These are phyloP conservation scores for Psammodynastes pulverulentus DNA, from an alignment of 2,113 vertebrate species.

Conservation along the genomic window DNA sequence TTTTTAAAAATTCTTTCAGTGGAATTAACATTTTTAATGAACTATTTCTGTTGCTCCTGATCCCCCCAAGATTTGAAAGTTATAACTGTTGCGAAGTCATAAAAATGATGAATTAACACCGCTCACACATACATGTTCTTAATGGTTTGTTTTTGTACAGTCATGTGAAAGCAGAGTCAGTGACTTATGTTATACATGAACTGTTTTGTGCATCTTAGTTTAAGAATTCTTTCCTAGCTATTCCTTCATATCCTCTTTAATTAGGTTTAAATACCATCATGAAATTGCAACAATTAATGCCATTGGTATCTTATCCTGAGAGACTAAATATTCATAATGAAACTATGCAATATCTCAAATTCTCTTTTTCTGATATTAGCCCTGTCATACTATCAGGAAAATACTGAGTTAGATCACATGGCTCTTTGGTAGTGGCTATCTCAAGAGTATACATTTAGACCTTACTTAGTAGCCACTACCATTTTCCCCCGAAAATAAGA, in stretches of 20 bases:
- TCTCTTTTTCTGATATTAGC: not conserved
- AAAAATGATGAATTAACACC: not conserved
- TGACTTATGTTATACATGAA: not conserved
- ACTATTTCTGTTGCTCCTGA: not conserved
- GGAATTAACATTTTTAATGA: not conserved
- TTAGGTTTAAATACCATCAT: not conserved
- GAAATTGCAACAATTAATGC: not conserved
- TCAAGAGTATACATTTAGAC: not conserved
- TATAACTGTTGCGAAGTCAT: not conserved
- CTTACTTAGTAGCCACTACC: not conserved
- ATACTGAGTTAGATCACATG: too few relatives aligned
- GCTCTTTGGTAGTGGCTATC: not conserved
- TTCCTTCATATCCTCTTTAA: not conserved
- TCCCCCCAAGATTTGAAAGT: not conserved
- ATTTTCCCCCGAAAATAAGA: too few relatives aligned
- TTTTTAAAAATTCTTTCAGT: not conserved
- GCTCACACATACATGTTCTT: not conserved
- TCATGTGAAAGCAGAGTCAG: not conserved
- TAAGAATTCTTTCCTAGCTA: not conserved
- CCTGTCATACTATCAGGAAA: not conserved
- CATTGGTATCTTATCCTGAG: not conserved
- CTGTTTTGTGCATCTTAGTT: not conserved
- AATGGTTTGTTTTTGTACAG: not conserved
- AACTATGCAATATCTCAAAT: not conserved
- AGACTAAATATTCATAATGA: not conserved